phyloP scores from a whole-genome alignment of 2,113 vertebrate species.

The Rhombomys opimus region DNA sequence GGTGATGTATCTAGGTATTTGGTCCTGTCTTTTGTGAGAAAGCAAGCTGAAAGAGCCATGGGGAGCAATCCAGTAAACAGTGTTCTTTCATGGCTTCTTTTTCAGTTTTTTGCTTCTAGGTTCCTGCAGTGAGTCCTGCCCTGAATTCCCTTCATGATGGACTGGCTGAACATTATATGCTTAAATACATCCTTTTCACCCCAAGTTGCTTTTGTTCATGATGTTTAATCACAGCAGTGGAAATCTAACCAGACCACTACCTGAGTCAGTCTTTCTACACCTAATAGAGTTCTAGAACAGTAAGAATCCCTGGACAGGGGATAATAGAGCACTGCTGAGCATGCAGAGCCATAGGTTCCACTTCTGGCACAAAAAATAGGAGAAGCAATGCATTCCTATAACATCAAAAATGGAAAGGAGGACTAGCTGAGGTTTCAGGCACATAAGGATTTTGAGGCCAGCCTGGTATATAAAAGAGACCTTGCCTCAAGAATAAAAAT shows the following conservation, averaged over 20 bases:
- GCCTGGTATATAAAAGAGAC: neutral
- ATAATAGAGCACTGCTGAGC: neutral
- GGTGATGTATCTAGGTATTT: neutral
- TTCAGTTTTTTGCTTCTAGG: neutral
- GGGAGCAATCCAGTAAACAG: neutral
- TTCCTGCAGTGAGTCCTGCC: neutral
- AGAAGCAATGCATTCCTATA: neutral
- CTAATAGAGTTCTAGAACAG: neutral
- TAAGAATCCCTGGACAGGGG: neutral
- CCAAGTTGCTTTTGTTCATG: neutral
- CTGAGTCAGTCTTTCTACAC: neutral
- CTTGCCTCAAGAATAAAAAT: neutral
- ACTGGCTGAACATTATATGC: neutral
- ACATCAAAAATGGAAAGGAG: rapidly evolving
- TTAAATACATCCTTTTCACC: neutral
- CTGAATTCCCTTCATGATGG: neutral
- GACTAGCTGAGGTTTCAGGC: neutral
- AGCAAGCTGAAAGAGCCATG: neutral
- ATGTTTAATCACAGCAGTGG: neutral
- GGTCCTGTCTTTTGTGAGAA: neutral
- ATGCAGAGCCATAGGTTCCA: neutral
- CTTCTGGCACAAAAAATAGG: neutral
- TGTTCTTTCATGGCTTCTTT: neutral
- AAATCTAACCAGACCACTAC: neutral
- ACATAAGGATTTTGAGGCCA: neutral